These are phyloP conservation scores for Caenorhabditis zanzibari DNA, from an alignment of 2,888 invertebrate species.

Conservation along the genomic window DNA sequence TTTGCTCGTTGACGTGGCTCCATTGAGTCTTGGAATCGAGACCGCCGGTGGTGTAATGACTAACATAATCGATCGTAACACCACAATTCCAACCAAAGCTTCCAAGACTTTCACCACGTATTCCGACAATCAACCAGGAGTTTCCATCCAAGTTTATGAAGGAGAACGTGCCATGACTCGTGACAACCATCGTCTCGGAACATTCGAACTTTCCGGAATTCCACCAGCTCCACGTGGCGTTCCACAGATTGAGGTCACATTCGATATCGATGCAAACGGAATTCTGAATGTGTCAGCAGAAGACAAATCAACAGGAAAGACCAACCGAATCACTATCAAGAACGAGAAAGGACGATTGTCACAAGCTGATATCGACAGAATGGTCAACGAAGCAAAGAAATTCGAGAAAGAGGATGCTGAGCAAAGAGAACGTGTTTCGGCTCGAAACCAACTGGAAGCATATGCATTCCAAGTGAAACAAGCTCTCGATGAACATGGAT, in stretches of 20 bases:
- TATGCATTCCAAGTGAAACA: slow-evolving; percentile 86
- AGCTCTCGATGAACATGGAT: slow-evolving; percentile 86
- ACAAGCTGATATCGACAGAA: slow-evolving; percentile 9
- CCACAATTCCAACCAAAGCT: slow-evolving; percentile 5
- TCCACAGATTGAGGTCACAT: background rate
- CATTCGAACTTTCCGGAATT: slow-evolving; percentile 10
- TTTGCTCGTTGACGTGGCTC: background rate
- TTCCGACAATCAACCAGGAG: background rate
- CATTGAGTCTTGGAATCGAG: slow-evolving; percentile 6
- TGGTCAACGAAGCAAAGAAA: slow-evolving; percentile 2
- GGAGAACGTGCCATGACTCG: slow-evolving; percentile 15
- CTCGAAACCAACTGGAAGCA: slow-evolving; percentile 89
- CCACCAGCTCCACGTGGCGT: slow-evolving; percentile 6
- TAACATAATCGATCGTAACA: background rate
- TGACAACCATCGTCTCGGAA: slow-evolving; percentile 11
- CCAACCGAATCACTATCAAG: background rate
- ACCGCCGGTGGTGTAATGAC: slow-evolving; percentile 4
- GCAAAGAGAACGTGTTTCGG: background rate
- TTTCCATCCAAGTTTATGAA: slow-evolving; percentile 8
- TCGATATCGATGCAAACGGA: slow-evolving; percentile 10
- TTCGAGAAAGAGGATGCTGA: slow-evolving; percentile 8
- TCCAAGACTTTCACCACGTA: slow-evolving; percentile 8
- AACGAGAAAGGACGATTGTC: slow-evolving; percentile 10
- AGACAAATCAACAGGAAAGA: background rate
- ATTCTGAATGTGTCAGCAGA: slow-evolving; percentile 4